phyloP scores from a whole-genome alignment of 2,888 invertebrate species.

The Brachyptera putata region DNA sequence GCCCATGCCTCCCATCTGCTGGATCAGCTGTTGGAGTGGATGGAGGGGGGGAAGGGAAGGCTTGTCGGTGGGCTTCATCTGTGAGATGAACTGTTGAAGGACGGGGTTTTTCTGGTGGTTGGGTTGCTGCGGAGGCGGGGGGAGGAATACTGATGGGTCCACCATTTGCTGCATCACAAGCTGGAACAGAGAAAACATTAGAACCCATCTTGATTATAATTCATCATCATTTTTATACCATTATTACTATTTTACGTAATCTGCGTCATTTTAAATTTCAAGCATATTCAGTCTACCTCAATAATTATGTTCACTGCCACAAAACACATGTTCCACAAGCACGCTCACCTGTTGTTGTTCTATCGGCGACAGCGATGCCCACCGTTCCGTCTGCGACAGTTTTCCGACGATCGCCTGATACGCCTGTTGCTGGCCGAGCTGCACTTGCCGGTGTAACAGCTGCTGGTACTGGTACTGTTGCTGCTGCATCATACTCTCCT shows the following conservation, averaged over 20 bases:
- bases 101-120: constrained; percentile 49
- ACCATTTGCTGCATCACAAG: constrained; percentile 33
- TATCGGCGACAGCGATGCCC: constrained; percentile 47
- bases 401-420: constrained; percentile 34
- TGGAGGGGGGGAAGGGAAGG: too few relatives aligned
- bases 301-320: too few relatives aligned
- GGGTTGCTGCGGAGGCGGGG: constrained; percentile 42
- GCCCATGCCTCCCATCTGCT: constrained; percentile 48
- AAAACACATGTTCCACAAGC: too few relatives aligned
- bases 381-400: constrained; percentile 46
- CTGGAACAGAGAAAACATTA: constrained; percentile 13
- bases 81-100: constrained; percentile 51
- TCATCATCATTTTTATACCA: too few relatives aligned
- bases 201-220: too few relatives aligned
- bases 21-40: constrained; percentile 50
- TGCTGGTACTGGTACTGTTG: constrained; percentile 34
- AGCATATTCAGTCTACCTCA: too few relatives aligned
- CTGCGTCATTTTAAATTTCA: too few relatives aligned
- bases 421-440: constrained; percentile 22
- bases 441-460: background rate
- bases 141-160: constrained; percentile 41
- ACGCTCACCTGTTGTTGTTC: constrained; percentile 50
- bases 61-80: constrained; percentile 46
- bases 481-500: constrained; percentile 33
- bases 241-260: too few relatives aligned